phyloP scores from a whole-genome alignment of 2,113 vertebrate genomes.

The Actenoides lindsayi region DNA sequence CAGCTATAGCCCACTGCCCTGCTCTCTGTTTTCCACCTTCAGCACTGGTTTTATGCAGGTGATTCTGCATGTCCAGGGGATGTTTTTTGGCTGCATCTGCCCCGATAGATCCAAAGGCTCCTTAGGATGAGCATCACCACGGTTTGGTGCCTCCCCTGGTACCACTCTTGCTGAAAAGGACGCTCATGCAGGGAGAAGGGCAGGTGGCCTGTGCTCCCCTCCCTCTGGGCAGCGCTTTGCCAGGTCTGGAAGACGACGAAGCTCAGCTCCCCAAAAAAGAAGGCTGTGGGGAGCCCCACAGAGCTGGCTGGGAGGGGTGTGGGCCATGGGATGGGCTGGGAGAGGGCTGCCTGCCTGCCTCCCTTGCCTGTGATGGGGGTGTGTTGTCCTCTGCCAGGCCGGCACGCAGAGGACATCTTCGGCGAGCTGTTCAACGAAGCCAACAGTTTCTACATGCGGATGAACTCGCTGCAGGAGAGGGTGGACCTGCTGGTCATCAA shows the following conservation, averaged over 20 bases:
- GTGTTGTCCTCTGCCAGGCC: slow-evolving; percentile 56
- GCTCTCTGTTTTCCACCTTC: background rate
- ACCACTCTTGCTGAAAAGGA: rapidly evolving
- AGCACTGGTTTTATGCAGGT: background rate
- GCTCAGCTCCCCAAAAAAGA: background rate
- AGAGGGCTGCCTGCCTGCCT: background rate
- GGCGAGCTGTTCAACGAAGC: slow-evolving; percentile 94
- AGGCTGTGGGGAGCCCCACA: rapidly evolving
- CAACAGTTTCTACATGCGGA: slow-evolving; percentile 92
- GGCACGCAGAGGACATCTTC: slow-evolving; percentile 92
- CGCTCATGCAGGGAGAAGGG: rapidly evolving
- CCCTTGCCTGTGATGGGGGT: rapidly evolving
- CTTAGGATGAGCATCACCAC: rapidly evolving
- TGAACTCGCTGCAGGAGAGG: slow-evolving; percentile 92
- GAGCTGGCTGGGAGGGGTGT: background rate
- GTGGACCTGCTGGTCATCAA: slow-evolving; percentile 93
- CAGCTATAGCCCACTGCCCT: background rate
- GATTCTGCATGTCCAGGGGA: too few species aligned
- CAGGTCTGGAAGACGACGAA: background rate
- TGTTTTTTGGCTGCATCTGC: background rate
- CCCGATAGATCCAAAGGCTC: background rate
- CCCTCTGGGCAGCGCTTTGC: rapidly evolving
- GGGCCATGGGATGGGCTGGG: background rate
- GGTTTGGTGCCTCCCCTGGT: background rate
- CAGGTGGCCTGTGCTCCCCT: background rate